Evolutionary conservation across 2,888 invertebrate species (phyloP).

Genomic region (Ochropleura leucogaster): DNA sequence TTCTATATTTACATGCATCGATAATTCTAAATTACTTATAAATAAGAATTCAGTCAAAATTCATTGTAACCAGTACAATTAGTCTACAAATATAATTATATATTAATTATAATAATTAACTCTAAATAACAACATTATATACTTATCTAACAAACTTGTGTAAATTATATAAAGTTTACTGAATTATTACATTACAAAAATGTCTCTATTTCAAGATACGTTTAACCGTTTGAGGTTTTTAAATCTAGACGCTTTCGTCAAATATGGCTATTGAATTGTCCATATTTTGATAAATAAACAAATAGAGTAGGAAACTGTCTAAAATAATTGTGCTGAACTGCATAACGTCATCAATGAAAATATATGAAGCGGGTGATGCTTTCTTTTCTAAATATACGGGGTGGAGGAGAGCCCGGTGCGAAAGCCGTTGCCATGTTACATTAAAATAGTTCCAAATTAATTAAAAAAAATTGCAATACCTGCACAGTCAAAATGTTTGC

Average conservation of each 20-base stretch:
- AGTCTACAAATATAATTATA: slow-evolving; percentile 61
- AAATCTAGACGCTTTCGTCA: neutral
- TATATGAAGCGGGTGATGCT: neutral
- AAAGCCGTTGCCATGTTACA: no score
- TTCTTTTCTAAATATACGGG: neutral
- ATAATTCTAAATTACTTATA: slow-evolving; percentile 14
- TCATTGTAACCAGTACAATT: slow-evolving; percentile 75
- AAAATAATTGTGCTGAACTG: neutral
- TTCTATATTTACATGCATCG: slow-evolving; percentile 14
- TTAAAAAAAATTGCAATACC: no score
- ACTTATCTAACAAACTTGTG: slow-evolving; percentile 66
- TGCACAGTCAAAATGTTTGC: no score
- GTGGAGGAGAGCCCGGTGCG: no score
- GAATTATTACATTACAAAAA: neutral
- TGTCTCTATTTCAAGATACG: no score
- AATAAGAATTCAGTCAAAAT: slow-evolving; percentile 47
- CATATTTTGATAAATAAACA: neutral
- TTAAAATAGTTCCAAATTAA: no score
- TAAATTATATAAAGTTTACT: slow-evolving; percentile 57
- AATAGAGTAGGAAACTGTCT: neutral
- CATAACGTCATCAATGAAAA: neutral
- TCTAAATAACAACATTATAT: slow-evolving; percentile 53
- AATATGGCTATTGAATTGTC: neutral
- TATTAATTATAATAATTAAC: slow-evolving; percentile 42
- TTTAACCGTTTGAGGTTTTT: neutral